Evolutionary conservation across 1,140 invertebrate genomes (phyloP), one percentile per base, ranked within the genome.

Genomic region (Atopsyche davidsoni): DNA sequence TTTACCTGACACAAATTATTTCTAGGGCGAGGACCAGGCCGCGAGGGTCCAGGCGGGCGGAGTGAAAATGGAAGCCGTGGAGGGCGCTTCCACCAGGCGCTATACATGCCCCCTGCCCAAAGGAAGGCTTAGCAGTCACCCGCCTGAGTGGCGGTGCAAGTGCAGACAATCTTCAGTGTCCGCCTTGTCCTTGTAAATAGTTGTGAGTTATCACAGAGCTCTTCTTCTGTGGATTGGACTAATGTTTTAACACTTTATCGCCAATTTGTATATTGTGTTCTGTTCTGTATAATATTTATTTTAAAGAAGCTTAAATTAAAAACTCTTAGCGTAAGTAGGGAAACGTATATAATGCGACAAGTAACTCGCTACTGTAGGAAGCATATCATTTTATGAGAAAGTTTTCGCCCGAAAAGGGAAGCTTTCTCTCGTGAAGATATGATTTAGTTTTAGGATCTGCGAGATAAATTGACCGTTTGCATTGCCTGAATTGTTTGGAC

Each of bases 21-120:
- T n/a, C n/a, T n/a, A n/a, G n/a, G n/a, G n/a, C 50, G 43, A 9
- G 38, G 32, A 11, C 49, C 48, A 23, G 49, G 44, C 39, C 54
- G 40, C 3, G 45, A 55, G 1, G 39, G 47, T n/a, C 53, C 56
- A n/a, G 25, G 54, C 22, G 39, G 45, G 28, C 21, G 45, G 14
- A 31, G 19, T 36, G 32, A 55, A 25, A 46, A 43, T 23, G 47
- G 38, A 22, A 53, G 41, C 51, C 46, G 51, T 32, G 47, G 31
- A 9, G 58, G 55, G 18, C 44, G 66, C 9, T 55, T 60, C 25
- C 66, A 69, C 41, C 65, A 67, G 18, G 66, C 67, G 49, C 63
- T 70, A 35, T 70, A 70, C 51, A 62, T 70, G 16, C 68, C 68
- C 48, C 68, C 68, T 4, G 67, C 65, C 36, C 68, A 70, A 36